Evolutionary conservation across 2,797 vertebrate genomes (phyloP).

Genomic region (Gymnopithys bicolor): DNA sequence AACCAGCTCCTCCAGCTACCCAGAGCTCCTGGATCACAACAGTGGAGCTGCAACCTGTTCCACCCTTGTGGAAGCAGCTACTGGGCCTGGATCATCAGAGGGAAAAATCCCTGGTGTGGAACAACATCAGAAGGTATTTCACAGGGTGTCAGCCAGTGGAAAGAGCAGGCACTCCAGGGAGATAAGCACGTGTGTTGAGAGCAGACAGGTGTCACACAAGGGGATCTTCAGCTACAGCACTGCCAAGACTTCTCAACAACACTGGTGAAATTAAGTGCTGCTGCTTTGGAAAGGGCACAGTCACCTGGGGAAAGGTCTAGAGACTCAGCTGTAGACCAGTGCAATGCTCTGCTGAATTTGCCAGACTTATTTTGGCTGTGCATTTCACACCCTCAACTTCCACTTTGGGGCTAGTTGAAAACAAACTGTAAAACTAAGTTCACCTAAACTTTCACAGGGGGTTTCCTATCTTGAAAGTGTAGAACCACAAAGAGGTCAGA

Average conservation of each 20-base stretch:
- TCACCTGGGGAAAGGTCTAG: background rate
- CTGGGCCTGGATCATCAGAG: background rate
- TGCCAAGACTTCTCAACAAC: background rate
- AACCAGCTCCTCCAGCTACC: background rate
- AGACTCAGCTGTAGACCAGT: background rate
- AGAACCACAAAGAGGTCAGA: background rate
- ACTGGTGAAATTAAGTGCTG: background rate
- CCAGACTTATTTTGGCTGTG: background rate
- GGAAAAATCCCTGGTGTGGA: fast-evolving
- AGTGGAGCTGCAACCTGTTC: background rate
- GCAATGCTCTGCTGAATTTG: background rate
- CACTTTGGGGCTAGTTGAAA: background rate
- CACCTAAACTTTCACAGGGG: slow-evolving; percentile 30
- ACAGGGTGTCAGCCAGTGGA: background rate
- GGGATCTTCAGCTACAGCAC: background rate
- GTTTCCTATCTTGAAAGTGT: background rate
- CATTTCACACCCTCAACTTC: background rate
- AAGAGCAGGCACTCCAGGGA: background rate
- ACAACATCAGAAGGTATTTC: background rate
- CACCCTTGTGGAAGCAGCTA: background rate
- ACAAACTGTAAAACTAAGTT: background rate
- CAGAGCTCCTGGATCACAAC: background rate
- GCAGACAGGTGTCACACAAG: background rate
- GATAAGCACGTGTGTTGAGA: background rate
- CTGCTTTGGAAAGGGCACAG: background rate